Evolutionary conservation across 2,113 vertebrate species (phyloP).

Genomic region (Sclerurus mexicanus): DNA sequence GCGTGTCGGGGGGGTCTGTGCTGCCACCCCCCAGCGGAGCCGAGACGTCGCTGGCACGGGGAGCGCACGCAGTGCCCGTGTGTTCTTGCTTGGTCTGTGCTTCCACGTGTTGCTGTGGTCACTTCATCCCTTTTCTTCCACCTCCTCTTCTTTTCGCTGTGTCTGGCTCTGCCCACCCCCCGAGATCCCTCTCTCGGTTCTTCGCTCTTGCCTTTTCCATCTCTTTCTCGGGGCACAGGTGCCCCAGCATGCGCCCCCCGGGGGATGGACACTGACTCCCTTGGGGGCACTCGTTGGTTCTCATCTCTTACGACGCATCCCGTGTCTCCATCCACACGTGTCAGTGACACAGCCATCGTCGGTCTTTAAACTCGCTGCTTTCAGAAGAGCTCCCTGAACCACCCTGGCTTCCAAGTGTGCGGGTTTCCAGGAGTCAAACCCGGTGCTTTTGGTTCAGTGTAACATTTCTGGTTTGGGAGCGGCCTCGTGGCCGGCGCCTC

Average conservation of each 20-base stretch:
- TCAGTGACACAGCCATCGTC: background rate
- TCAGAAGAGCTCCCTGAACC: background rate
- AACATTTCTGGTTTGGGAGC: background rate
- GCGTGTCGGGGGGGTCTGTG: rapidly evolving
- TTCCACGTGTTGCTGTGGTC: background rate
- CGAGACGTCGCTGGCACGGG: background rate
- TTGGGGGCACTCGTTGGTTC: background rate
- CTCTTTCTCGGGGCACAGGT: background rate
- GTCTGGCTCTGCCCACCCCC: background rate
- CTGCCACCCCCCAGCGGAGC: background rate
- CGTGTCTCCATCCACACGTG: background rate
- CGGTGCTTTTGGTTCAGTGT: background rate
- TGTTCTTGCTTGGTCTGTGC: background rate
- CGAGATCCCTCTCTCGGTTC: background rate
- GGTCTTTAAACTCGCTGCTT: background rate
- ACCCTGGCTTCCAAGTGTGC: background rate
- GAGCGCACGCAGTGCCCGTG: rapidly evolving
- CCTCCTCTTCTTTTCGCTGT: background rate
- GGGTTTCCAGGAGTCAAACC: background rate
- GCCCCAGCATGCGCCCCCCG: background rate
- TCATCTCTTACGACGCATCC: background rate
- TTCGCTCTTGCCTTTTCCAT: background rate
- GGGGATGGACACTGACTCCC: background rate
- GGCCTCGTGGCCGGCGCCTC: rapidly evolving
- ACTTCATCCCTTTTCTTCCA: background rate